Conservation (phyloP, 2,888 invertebrate genomes). For the Patella pellucida region DNA sequence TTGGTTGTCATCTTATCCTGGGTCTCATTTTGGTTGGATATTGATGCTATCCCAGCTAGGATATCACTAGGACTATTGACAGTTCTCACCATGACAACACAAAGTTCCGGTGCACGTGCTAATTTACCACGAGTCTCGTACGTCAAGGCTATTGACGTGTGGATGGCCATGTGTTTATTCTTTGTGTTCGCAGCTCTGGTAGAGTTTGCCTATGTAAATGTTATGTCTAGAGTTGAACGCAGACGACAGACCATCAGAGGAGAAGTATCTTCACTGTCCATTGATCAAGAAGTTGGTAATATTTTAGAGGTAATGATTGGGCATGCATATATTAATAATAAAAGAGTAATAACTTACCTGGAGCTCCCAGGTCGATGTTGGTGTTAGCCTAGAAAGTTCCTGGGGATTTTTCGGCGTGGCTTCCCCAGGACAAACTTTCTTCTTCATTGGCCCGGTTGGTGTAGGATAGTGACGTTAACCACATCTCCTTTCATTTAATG, state of each 20-base stretch:
- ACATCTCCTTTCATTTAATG: too few relatives aligned
- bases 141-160: constrained; percentile 44
- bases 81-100: constrained; percentile 48
- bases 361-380: too few relatives aligned
- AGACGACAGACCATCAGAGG: constrained; percentile 24
- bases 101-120: constrained; percentile 41
- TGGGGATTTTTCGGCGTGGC: too few relatives aligned
- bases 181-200: constrained; percentile 41
- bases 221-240: constrained; percentile 35
- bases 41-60: constrained; percentile 44
- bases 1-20: constrained; percentile 48
- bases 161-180: constrained; percentile 42
- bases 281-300: not conserved
- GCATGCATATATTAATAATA: too few relatives aligned
- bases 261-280: not conserved
- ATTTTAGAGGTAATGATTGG: not conserved
- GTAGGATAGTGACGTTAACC: too few relatives aligned
- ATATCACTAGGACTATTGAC: constrained; percentile 44
- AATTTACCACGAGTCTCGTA: constrained; percentile 46
- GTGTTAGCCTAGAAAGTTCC: too few relatives aligned
- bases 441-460: too few relatives aligned
- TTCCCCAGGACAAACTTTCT: too few relatives aligned
- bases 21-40: constrained; percentile 50
- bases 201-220: constrained; percentile 43
- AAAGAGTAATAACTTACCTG: too few relatives aligned